Percentiles rank a stretch among this genome's conserved stretches.
These are phyloP conservation scores for Theodoxus fluviatilis DNA, from an alignment of 2,888 invertebrate species.

Conservation along the genomic window DNA sequence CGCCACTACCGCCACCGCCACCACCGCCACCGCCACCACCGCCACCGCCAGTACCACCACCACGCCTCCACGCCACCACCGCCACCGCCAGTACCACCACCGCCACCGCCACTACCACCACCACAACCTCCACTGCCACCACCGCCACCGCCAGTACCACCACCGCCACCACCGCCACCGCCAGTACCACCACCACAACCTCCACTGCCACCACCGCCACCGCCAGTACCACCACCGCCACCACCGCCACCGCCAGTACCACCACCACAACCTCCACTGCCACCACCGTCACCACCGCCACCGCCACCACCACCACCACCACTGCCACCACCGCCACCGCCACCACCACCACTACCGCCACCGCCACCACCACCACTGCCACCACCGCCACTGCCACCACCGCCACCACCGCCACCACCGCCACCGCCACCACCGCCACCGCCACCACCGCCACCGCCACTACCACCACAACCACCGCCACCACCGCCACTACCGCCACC, in stretches of 20 bases:
- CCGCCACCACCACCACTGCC: too few species aligned
- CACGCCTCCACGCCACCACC: not conserved
- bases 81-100: not conserved
- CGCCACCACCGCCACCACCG: not conserved
- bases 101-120: not conserved
- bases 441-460: too few species aligned
- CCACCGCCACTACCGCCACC: too few species aligned
- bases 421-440: too few species aligned
- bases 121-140: not conserved
- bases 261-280: not conserved
- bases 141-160: not conserved
- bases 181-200: constrained; percentile 1
- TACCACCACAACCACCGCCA: too few species aligned
- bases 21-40: not conserved
- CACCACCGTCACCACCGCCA: not conserved
- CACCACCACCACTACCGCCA: too few species aligned
- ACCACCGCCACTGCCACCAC: not conserved
- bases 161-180: too few species aligned
- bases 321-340: too few species aligned
- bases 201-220: not conserved
- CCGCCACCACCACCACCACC: too few species aligned
- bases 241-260: not conserved
- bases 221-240: not conserved
- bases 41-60: constrained; percentile 3
- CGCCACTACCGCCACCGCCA: not conserved